These are phyloP conservation scores for Bathybates hornii DNA, from an alignment of 2,113 vertebrate genomes.

Conservation along the genomic window DNA sequence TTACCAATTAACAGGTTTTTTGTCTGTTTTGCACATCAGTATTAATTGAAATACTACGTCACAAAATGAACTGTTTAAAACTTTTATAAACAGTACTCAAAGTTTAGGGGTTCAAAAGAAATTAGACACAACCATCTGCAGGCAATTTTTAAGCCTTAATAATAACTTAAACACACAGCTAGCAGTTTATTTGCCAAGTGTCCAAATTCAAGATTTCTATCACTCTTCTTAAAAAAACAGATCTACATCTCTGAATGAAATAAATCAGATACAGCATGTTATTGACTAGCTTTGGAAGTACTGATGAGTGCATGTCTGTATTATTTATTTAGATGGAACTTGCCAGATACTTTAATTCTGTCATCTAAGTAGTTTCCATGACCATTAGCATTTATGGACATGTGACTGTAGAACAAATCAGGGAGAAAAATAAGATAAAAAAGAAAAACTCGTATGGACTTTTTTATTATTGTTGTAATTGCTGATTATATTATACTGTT, in stretches of 20 bases:
- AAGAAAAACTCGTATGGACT: not conserved
- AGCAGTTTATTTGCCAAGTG: not conserved
- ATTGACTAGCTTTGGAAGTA: rapidly evolving
- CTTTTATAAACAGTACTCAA: rapidly evolving
- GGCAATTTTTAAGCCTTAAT: not conserved
- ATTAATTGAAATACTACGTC: not conserved
- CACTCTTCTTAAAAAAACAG: not conserved
- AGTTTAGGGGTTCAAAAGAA: not conserved
- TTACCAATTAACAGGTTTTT: not conserved
- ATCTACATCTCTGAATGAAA: not conserved
- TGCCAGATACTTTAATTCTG: not conserved
- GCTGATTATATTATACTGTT: not conserved
- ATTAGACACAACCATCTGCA: not conserved
- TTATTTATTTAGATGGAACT: rapidly evolving
- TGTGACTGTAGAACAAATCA: not conserved
- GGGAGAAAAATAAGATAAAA: not conserved
- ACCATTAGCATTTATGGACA: not conserved
- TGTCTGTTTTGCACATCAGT: not conserved
- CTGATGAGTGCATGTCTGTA: not conserved
- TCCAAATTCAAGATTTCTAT: not conserved
- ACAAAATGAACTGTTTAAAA: not conserved
- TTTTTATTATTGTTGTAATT: not conserved
- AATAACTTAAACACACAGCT: not conserved
- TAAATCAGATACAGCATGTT: not conserved
- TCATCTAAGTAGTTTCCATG: not conserved